Conservation (phyloP, 1,140 invertebrate genomes). For the Dendroctonus ponderosae region DNA sequence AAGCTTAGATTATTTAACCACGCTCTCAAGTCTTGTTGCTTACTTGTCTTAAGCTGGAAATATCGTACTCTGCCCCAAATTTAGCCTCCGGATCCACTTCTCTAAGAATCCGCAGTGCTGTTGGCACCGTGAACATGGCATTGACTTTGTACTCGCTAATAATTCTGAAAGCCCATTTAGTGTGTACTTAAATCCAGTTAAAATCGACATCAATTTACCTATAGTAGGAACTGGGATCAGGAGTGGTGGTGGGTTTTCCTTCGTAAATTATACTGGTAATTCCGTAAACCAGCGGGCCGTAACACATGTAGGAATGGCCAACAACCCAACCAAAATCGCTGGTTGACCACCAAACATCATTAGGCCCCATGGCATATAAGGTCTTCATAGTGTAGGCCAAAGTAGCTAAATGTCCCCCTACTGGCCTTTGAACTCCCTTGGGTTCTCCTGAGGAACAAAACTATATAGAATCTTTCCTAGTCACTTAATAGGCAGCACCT, state of each 20-base stretch:
- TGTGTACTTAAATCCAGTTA: neutral
- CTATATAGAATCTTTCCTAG: neutral
- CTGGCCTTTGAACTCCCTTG: constrained; percentile 80
- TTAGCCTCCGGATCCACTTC: constrained; percentile 69
- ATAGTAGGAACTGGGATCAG: constrained; percentile 87
- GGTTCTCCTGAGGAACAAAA: constrained; percentile 61
- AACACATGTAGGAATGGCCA: constrained; percentile 92
- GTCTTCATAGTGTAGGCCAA: constrained; percentile 81
- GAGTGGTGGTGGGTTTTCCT: constrained; percentile 91
- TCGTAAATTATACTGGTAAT: constrained; percentile 89
- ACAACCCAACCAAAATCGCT: constrained; percentile 87
- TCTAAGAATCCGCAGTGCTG: constrained; percentile 81
- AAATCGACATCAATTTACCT: constrained; percentile 54
- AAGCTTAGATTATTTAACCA: too few relatives aligned
- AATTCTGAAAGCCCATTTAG: constrained; percentile 59
- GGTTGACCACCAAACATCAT: constrained; percentile 89
- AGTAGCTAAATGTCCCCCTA: constrained; percentile 82
- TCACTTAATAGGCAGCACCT: constrained; percentile 50
- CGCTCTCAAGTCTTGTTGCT: too few relatives aligned
- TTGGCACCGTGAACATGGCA: constrained; percentile 85
- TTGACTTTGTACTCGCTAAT: constrained; percentile 84
- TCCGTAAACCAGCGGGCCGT: constrained; percentile 80
- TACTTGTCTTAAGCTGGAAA: constrained; percentile 71
- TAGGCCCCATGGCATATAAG: constrained; percentile 77
- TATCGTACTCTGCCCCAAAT: constrained; percentile 67